Conservation (phyloP, 2,888 invertebrate genomes). For the Linnaemya tessellans region DNA sequence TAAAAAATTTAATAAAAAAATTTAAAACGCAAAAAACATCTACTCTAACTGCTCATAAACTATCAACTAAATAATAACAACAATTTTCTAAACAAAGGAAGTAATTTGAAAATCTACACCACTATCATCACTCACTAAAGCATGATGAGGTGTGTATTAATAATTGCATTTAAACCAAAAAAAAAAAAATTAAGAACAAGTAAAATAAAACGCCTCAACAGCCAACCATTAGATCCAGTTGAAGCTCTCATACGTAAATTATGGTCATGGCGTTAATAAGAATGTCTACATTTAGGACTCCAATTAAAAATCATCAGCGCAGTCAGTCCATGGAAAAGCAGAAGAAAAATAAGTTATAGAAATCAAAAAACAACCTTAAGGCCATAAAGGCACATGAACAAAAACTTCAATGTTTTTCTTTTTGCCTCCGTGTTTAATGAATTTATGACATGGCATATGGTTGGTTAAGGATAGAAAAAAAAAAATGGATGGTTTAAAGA, state of each 20-base stretch:
- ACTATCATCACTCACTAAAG: constrained; percentile 49
- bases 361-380: constrained; percentile 44
- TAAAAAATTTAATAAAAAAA: neutral
- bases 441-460: constrained; percentile 54
- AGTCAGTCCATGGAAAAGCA: neutral
- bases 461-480: neutral
- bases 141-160: constrained; percentile 54
- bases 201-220: constrained; percentile 17
- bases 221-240: neutral
- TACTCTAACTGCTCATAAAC: neutral
- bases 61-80: constrained; percentile 1
- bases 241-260: constrained; percentile 15
- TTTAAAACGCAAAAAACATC: neutral
- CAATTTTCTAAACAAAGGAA: constrained; percentile 20
- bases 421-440: constrained; percentile 27
- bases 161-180: constrained; percentile 44
- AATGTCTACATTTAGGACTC: constrained; percentile 44
- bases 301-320: constrained; percentile 48
- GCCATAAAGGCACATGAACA: constrained; percentile 48
- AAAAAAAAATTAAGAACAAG: too few species aligned
- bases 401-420: neutral
- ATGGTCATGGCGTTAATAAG: constrained; percentile 42
- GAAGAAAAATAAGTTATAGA: constrained; percentile 59
- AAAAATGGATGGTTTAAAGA: neutral
- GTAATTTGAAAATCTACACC: constrained; percentile 25